Base-by-base conservation (phyloP, 2,888 invertebrate species). In the Harmothoe impar region DNA sequence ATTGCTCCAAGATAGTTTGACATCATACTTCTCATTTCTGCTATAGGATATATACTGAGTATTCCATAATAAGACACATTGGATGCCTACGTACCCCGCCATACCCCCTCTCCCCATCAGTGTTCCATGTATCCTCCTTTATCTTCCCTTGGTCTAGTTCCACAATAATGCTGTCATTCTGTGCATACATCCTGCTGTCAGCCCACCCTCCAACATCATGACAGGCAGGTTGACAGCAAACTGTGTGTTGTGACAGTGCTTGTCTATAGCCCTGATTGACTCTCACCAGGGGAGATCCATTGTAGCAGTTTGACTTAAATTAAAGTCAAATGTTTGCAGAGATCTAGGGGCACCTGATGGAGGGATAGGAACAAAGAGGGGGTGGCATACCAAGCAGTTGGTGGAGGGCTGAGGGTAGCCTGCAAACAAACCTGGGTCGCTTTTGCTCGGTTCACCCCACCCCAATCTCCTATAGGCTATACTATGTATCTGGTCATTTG, bases 281-380 rank as follows among this genome's bases (percentile, higher is more conserved):
- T 56, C 86, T 29, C 10, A 15, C 56, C 54, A 52, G 29, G 20
- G 86, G 29, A n/a, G 25, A 54, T 54, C 29, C 56, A 56, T 86
- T 86, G 86, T 86, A 56, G 54, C 52, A 86, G 86, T 86, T 86
- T 86, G 86, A 86, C 86, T 86, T 56, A 86, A 86, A 86, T 86
- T 86, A 86, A 86, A 86, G 25, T 86, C 54, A 86, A 86, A 86
- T 86, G 29, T 86, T 52, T 86, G 86, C 25, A 5, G 77, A 29
- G 77, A 31, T 31, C 29, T 77, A 77, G 77, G 3, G 77, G 29
- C n/a, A 77, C n/a, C 1, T 31, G 29, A 17, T 25, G 25, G 31
- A 31, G 77, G 77, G 31, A 17, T 15, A 17, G 7, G 29, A 62
- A 25, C 62, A 62, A 12, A n/a, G 62, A 62, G 29, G 29, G 77